Evolutionary conservation across 2,797 vertebrate genomes (phyloP).

Genomic region (Chromobotia macracanthus): DNA sequence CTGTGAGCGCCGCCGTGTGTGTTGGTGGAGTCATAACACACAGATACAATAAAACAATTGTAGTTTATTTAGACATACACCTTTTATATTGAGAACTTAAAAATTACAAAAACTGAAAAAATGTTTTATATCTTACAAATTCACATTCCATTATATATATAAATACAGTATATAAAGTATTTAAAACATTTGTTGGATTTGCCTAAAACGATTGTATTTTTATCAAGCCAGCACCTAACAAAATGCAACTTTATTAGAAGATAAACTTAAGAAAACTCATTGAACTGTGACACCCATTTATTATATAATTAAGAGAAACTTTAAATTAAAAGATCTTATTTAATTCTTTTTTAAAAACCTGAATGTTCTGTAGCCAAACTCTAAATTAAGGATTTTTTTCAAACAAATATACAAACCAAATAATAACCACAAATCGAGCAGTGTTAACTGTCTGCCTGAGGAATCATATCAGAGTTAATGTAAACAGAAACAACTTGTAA

Average conservation of each 20-base stretch:
- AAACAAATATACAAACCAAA: background rate
- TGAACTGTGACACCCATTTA: slow-evolving; percentile 75
- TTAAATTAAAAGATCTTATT: slow-evolving; percentile 82
- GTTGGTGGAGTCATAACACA: background rate
- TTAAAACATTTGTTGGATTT: too few species aligned
- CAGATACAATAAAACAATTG: too few species aligned
- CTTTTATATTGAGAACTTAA: too few species aligned
- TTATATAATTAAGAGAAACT: slow-evolving; percentile 79
- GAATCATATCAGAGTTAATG: background rate
- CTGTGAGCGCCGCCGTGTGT: background rate
- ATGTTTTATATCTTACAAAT: too few species aligned
- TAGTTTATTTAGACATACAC: too few species aligned
- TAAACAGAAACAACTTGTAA: background rate
- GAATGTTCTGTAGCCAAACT: slow-evolving; percentile 64
- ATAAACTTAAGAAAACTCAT: background rate
- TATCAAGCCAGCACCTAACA: too few species aligned
- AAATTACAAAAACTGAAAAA: too few species aligned
- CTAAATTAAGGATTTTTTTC: background rate
- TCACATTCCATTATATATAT: too few species aligned
- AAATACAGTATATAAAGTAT: too few species aligned
- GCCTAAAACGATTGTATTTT: too few species aligned
- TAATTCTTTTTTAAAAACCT: slow-evolving; percentile 76
- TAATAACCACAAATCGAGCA: background rate
- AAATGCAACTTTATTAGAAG: slow-evolving; percentile 42
- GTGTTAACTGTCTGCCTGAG: slow-evolving; percentile 10